These are phyloP conservation scores for Drosophila emarginata DNA, from an alignment of 2,888 invertebrate species.

Conservation along the genomic window DNA sequence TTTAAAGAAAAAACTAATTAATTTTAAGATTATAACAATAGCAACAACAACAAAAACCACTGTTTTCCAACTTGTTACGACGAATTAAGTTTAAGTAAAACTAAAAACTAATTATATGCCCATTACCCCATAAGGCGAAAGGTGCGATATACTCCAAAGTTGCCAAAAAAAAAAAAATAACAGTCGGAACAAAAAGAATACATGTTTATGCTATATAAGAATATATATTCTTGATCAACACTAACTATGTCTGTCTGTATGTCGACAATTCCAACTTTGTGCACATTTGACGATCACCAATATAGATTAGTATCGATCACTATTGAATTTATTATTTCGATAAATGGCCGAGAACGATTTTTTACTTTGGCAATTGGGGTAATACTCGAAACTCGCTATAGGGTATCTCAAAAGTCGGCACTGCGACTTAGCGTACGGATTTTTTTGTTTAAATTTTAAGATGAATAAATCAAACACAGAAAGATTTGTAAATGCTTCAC, in stretches of 20 bases:
- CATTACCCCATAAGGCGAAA: constrained; percentile 18
- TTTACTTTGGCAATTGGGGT: neutral
- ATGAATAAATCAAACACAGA: constrained; percentile 24
- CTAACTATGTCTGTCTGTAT: neutral
- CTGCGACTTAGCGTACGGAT: neutral
- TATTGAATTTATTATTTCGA: neutral
- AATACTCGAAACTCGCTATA: neutral
- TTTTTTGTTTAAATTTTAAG: constrained; percentile 7
- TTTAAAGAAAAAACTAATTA: constrained; percentile 38
- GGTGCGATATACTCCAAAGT: neutral
- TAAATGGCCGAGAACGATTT: neutral
- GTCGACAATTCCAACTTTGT: neutral
- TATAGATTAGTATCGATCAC: neutral
- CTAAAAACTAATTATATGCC: constrained; percentile 34
- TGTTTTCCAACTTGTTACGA: constrained; percentile 68
- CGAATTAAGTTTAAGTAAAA: constrained; percentile 60
- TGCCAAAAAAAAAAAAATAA: neutral
- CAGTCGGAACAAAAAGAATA: neutral
- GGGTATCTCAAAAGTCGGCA: neutral
- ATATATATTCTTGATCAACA: neutral
- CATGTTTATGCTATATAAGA: neutral
- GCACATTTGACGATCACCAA: neutral
- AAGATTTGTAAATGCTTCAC: constrained; percentile 68
- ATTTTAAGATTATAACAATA: constrained; percentile 50
- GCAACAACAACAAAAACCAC: constrained; percentile 49